Evolutionary conservation across 2,797 vertebrate species (phyloP).

Genomic region (Aratinga solstitialis): DNA sequence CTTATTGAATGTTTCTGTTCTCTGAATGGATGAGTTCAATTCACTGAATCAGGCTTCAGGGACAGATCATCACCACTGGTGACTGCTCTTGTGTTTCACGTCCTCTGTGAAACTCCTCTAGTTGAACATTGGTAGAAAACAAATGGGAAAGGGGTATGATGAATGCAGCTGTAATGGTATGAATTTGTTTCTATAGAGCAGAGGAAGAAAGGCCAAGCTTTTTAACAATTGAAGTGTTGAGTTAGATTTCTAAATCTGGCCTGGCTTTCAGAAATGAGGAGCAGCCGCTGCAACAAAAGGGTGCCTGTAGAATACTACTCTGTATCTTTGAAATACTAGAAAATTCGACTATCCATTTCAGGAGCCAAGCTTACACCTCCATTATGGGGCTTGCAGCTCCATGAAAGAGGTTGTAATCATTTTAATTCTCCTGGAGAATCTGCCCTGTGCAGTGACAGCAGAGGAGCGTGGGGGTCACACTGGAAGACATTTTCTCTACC

Average conservation of each 20-base stretch:
- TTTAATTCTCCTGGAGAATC: not conserved
- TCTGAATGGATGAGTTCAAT: slow-evolving; percentile 59
- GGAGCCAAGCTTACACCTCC: not conserved
- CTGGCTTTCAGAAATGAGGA: not conserved
- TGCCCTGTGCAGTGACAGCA: rapidly evolving
- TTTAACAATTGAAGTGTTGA: not conserved
- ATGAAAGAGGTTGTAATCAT: not conserved
- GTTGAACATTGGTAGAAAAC: slow-evolving; percentile 19
- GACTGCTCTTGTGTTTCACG: slow-evolving; percentile 60
- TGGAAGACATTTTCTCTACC: not conserved
- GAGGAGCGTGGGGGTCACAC: rapidly evolving
- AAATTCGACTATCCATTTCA: not conserved
- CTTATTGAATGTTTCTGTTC: slow-evolving; percentile 51
- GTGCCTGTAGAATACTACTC: not conserved
- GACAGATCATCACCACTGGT: slow-evolving; percentile 60
- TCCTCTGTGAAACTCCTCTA: not conserved
- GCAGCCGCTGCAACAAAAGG: not conserved
- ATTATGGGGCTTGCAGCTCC: not conserved
- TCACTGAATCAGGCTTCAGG: slow-evolving; percentile 53
- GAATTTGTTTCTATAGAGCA: not conserved
- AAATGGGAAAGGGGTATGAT: slow-evolving; percentile 13
- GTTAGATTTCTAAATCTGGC: not conserved
- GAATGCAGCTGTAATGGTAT: not conserved
- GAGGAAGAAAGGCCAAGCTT: not conserved
- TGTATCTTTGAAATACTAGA: not conserved